These are phyloP conservation scores for Tretioscincus oriximinensis DNA, from an alignment of 2,113 vertebrate genomes.

Conservation along the genomic window DNA sequence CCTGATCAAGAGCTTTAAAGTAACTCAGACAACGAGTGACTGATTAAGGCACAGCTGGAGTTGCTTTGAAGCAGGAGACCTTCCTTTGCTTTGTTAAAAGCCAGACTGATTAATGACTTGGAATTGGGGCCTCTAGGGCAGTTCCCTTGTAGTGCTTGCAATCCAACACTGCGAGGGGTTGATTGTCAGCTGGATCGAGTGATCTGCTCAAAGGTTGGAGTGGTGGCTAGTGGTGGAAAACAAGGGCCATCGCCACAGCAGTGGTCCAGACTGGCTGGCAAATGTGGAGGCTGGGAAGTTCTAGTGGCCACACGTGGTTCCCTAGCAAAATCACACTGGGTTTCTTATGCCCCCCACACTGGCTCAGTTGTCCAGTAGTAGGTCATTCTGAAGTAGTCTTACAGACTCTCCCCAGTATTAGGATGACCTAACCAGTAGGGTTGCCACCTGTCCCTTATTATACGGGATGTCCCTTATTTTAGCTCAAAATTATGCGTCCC, in stretches of 20 bases:
- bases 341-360: too few species aligned
- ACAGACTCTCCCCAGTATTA: too few species aligned
- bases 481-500: too few species aligned
- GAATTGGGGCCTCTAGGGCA: not conserved
- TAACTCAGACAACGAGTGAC: not conserved
- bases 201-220: not conserved
- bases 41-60: not conserved
- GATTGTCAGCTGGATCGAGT: not conserved
- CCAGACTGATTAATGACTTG: not conserved
- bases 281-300: not conserved
- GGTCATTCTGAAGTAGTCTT: too few species aligned
- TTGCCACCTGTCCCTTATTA: too few species aligned
- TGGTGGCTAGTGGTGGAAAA: not conserved
- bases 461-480: too few species aligned
- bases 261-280: not conserved
- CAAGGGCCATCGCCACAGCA: not conserved
- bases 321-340: too few species aligned
- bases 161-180: too few species aligned
- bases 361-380: too few species aligned
- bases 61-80: too few species aligned
- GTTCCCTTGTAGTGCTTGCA: too few species aligned
- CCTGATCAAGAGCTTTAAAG: not conserved
- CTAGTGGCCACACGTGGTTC: not conserved
- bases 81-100: not conserved
- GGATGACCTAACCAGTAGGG: too few species aligned